These are phyloP conservation scores for Tylochromis polylepis DNA, from an alignment of 2,113 vertebrate species.

Conservation along the genomic window DNA sequence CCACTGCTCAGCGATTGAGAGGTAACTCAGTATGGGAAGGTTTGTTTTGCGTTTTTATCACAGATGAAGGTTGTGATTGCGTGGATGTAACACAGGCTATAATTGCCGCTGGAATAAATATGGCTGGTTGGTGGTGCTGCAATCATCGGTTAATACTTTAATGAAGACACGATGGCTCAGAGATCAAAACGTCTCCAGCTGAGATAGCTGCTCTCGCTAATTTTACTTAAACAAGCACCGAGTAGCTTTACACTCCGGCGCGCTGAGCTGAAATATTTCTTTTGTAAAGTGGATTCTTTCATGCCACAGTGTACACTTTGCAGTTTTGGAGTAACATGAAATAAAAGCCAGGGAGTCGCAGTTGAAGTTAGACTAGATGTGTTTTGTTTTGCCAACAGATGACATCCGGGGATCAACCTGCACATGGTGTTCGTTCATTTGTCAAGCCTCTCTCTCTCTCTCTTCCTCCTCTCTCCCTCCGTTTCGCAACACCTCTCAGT, in stretches of 20 bases:
- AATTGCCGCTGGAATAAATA: slow-evolving; percentile 44
- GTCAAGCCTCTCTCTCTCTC: slow-evolving; percentile 26
- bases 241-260: slow-evolving; percentile 7
- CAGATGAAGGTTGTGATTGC: background rate
- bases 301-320: background rate
- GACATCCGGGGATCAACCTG: slow-evolving; percentile 21
- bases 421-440: slow-evolving; percentile 22
- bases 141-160: slow-evolving; percentile 59
- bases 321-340: background rate
- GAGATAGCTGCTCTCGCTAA: slow-evolving; percentile 35
- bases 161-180: slow-evolving; percentile 41
- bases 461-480: slow-evolving; percentile 5
- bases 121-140: slow-evolving; percentile 24
- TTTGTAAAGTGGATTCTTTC: background rate
- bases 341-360: background rate
- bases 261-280: background rate
- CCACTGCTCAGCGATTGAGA: background rate
- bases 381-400: slow-evolving; percentile 7
- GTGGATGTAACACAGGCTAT: slow-evolving; percentile 17
- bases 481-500: slow-evolving; percentile 52
- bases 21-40: slow-evolving; percentile 4
- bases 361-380: background rate
- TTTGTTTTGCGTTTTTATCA: background rate
- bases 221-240: slow-evolving; percentile 31
- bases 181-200: slow-evolving; percentile 44